Base-by-base conservation (phyloP, 1,140 invertebrate species). In the Delia radicum region DNA sequence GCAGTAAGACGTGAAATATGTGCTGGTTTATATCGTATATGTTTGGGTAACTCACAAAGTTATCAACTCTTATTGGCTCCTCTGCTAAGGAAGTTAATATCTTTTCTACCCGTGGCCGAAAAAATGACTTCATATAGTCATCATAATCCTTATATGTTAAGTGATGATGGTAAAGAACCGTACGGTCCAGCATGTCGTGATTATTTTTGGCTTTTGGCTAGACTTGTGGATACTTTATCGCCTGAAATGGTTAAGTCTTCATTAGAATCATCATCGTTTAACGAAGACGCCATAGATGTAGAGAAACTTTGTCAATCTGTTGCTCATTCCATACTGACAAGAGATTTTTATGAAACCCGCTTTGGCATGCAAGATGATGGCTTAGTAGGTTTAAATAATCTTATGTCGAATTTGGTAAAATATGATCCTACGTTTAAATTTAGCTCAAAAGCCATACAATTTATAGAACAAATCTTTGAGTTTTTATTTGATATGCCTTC, bases 151-250 rank as follows among this genome's bases (percentile, higher is more conserved):
- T 90, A 90, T 77, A 86, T 90, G 46, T 86, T 88, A 0, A 85
- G 91, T 0, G 94, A 96, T 81, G 94, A 95, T 81, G 93, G 94
- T 2, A 97, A 97, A 82, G 95, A 97, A 81, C 94, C 95, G 0
- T 97, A 95, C 84, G 96, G 96, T 1, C 95, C 95, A 5, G 95
- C 96, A 5, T 97, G 96, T 87, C 87, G 95, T 24, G 96, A 98
- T 85, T 98, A 97, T 86, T 97, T 98, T 83, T 97, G 95, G 95
- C 87, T 98, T 0, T 88, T 96, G 2, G 95, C 95, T 79, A 90
- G 95, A 18, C 88, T 98, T 7, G 93, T 98, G 4, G 96, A 98
- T 80, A 93, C 93, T 7, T 83, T 96, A 6, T 93, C 94, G 0
- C 91, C 92, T 76, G 94, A 95, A 78, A 90, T 93, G 76, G 90